phyloP scores from a whole-genome alignment of 2,113 vertebrate genomes.

The Procavia capensis region DNA sequence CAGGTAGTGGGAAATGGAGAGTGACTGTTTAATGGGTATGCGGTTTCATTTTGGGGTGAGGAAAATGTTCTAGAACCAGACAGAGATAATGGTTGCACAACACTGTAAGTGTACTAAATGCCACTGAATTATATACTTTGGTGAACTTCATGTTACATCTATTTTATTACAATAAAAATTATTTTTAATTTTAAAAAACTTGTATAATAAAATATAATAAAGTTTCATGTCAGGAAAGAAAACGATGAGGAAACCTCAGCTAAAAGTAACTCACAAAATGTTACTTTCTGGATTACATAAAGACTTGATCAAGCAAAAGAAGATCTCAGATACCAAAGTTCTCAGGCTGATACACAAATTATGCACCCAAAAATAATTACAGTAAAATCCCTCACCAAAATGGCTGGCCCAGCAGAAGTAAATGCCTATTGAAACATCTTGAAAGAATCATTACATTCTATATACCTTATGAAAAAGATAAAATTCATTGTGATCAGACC shows the following conservation, averaged over 20 bases:
- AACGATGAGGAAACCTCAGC: neutral
- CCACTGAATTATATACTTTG: neutral
- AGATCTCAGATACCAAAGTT: slow-evolving; percentile 34
- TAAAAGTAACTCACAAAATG: slow-evolving; percentile 33
- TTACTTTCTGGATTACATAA: slow-evolving; percentile 42
- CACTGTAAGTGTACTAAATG: neutral
- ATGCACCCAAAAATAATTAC: slow-evolving; percentile 41
- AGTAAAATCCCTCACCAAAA: slow-evolving; percentile 52
- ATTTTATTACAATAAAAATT: neutral
- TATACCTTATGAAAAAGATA: slow-evolving; percentile 12
- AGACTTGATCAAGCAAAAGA: slow-evolving; percentile 13
- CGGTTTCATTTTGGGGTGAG: neutral
- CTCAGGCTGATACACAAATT: neutral
- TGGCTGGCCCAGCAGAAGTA: neutral
- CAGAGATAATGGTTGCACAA: neutral
- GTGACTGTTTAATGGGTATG: neutral
- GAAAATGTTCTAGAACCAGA: neutral
- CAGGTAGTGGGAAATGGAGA: neutral
- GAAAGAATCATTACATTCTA: slow-evolving; percentile 15
- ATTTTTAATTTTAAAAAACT: slow-evolving; percentile 31
- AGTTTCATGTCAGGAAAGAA: neutral
- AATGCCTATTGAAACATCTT: slow-evolving; percentile 21
- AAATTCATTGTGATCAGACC: neutral
- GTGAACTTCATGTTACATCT: neutral
- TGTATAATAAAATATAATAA: slow-evolving; percentile 6